A percentile compares a stretch with the other conserved stretches of the same genome.
Conservation (phyloP, 64 coral and sea anemone genomes). For the Montipora efflorescens region DNA sequence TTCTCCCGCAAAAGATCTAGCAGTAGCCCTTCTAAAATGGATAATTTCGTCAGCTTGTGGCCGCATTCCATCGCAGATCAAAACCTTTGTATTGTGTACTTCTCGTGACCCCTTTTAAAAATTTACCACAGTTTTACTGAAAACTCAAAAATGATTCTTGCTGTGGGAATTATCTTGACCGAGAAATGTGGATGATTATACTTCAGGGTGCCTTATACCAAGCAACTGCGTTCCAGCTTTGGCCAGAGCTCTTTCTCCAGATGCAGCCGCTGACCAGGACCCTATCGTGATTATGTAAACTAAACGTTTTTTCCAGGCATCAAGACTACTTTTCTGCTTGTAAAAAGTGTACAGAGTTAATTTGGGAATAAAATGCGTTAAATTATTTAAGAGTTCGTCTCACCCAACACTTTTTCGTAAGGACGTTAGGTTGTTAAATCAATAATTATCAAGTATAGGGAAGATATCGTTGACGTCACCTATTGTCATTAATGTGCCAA, state of each 20-base stretch:
- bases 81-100: too few species aligned
- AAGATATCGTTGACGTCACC: too few species aligned
- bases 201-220: conserved; percentile 85
- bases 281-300: conserved; percentile 42
- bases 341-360: conserved; percentile 56
- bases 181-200: neutral
- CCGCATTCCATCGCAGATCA: too few species aligned
- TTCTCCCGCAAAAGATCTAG: too few species aligned
- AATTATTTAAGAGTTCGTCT: conserved; percentile 31
- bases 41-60: too few species aligned
- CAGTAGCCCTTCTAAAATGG: too few species aligned
- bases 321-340: conserved; percentile 37
- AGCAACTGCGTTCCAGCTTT: conserved; percentile 86
- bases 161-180: neutral
- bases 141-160: neutral
- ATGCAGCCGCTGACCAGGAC: conserved; percentile 9
- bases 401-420: neutral
- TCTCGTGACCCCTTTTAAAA: too few species aligned
- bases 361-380: conserved; percentile 10
- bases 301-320: neutral
- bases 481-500: too few species aligned
- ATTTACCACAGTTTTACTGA: too few species aligned
- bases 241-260: conserved; percentile 54
- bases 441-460: too few species aligned
- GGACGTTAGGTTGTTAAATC: too few species aligned